phyloP scores from a whole-genome alignment of 2,113 vertebrate species.

The Otus sunia region DNA sequence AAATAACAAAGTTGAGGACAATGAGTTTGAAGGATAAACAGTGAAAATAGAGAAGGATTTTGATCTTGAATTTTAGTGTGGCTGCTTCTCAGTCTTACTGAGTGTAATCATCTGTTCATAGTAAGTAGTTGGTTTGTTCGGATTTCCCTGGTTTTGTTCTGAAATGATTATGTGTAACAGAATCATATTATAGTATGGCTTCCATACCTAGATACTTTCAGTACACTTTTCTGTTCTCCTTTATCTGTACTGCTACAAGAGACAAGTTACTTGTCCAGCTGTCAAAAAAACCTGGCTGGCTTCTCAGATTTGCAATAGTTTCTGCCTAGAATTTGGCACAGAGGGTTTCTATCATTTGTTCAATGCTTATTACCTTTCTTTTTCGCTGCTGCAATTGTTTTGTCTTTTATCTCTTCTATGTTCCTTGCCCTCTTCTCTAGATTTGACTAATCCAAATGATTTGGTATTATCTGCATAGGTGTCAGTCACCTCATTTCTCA shows the following conservation, averaged over 20 bases:
- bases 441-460: neutral
- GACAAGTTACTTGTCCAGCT: neutral
- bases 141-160: neutral
- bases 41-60: neutral
- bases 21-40: neutral
- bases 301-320: neutral
- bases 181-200: neutral
- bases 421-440: neutral
- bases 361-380: neutral
- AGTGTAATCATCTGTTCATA: neutral
- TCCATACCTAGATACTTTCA: neutral
- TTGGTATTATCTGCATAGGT: neutral
- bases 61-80: neutral
- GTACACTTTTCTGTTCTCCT: neutral
- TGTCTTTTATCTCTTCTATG: neutral
- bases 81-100: neutral
- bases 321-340: neutral
- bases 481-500: conserved; percentile 2
- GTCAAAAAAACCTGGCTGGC: neutral
- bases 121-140: neutral
- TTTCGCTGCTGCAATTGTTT: neutral
- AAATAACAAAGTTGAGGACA: neutral
- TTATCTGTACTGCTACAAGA: rapidly evolving
- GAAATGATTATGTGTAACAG: neutral
- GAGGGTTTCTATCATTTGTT: neutral